A percentile compares a stretch with the other conserved stretches of the same genome.
Conservation (phyloP, 2,797 vertebrate species). For the Nasua narica region DNA sequence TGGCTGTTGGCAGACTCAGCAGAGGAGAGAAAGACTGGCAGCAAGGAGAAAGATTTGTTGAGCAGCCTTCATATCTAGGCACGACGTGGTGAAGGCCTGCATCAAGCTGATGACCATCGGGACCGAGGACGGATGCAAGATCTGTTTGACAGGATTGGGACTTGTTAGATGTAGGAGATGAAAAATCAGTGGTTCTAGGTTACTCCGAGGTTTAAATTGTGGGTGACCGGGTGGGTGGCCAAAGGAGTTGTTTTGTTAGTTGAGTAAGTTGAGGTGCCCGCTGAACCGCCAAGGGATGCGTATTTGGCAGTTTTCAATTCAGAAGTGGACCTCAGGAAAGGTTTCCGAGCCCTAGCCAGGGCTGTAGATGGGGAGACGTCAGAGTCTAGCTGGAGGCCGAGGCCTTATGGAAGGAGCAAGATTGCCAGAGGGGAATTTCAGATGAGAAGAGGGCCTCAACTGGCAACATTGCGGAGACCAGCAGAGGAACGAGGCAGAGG, state of each 20-base stretch:
- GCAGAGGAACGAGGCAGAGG: not conserved
- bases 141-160: not conserved
- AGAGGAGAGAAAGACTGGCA: not conserved
- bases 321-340: not conserved
- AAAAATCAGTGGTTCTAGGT: not conserved
- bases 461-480: not conserved
- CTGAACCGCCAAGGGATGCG: too few species aligned
- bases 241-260: not conserved
- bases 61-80: not conserved
- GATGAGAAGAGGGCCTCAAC: not conserved
- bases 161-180: not conserved
- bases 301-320: not conserved
- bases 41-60: not conserved
- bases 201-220: not conserved
- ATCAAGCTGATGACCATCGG: accelerated
- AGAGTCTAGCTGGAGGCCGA: not conserved
- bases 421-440: not conserved
- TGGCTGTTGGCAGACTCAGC: not conserved
- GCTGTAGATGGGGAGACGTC: not conserved
- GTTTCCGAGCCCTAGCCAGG: not conserved
- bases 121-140: not conserved
- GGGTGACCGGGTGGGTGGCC: not conserved
- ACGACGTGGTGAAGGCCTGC: not conserved
- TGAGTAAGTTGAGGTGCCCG: not conserved
- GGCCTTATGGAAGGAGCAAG: not conserved